Evolutionary conservation across 2,888 invertebrate species (phyloP), one percentile per base, ranked within the genome.

Genomic region (Dromius quadrimaculatus): DNA sequence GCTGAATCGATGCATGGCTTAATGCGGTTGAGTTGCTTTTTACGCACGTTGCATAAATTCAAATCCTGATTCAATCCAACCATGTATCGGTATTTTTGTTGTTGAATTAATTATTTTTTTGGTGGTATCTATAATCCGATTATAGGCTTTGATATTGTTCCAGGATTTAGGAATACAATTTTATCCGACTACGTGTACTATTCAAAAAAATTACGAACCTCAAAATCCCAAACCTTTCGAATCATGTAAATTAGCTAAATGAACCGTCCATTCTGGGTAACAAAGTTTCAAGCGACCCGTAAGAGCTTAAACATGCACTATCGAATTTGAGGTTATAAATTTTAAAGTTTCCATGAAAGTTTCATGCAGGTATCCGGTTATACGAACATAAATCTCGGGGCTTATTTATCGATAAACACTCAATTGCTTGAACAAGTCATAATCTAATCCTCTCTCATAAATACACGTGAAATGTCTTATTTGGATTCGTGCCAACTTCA

Each of bases 11-110:
- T 54, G 66, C 66, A 66, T 9, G 15, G 22, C 36, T 57, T 66
- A 66, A 66, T 66, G 66, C 57, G 54, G 38, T 41, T 19, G 28
- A 5, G 59, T 19, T 62, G 36, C 38, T n/a, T 50, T 66, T 66
- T 28, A 66, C 54, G 66, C 34, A 38, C 54, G 66, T 66, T 66
- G 66, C 66, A 66, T 66, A 66, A 66, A 66, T 66, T 66, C 38
- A 50, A 66, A 66, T 66, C 41, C 50, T 13, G 23, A 54, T 54
- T 54, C 50, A 28, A 54, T 54, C 28, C 50, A 28, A 28, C 15
- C 50, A 28, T 23, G 28, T 54, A 47, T 54, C 50, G 28, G 28
- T 54, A 54, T 54, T 54, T 54, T 54, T 54, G 50, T 54, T 54
- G 28, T 54, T 23, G 28, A 54, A 54, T 28, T 23, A 54, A 54